Percentiles rank a stretch among this genome's conserved stretches.
phyloP scores from a whole-genome alignment of 2,113 vertebrate species.

The Pollimyrus isidori region DNA sequence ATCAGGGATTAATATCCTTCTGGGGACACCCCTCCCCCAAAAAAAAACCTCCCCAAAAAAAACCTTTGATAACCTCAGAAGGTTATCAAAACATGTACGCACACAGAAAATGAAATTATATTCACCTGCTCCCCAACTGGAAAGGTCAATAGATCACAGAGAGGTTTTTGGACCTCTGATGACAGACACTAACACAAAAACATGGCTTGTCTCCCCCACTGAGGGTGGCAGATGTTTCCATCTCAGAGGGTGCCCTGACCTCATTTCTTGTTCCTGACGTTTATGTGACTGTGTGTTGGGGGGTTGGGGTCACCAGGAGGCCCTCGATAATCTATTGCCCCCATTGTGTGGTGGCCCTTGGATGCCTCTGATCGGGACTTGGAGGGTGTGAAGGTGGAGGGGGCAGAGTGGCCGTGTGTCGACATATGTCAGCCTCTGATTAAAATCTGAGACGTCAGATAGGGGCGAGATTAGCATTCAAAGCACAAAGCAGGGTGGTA shows the following conservation, averaged over 20 bases:
- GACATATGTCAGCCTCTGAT: neutral
- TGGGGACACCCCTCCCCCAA: neutral
- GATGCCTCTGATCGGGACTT: neutral
- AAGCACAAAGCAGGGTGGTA: neutral
- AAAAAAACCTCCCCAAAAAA: neutral
- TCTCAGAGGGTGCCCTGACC: conserved; percentile 41
- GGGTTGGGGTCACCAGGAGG: conserved; percentile 16
- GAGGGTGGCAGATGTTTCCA: conserved; percentile 29
- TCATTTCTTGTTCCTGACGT: conserved; percentile 33
- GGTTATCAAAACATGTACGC: neutral
- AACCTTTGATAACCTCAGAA: neutral
- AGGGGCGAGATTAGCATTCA: neutral
- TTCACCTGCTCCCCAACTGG: neutral
- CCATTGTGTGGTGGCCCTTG: neutral
- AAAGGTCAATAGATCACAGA: conserved; percentile 19
- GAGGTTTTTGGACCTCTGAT: conserved; percentile 8
- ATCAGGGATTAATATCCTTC: neutral
- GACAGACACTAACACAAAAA: conserved; percentile 12
- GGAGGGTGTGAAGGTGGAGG: neutral
- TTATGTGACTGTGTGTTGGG: conserved; percentile 26
- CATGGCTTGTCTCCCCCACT: conserved; percentile 12
- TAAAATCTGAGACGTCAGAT: neutral
- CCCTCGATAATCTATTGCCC: neutral
- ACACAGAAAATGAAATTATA: neutral
- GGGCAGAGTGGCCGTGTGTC: neutral